phyloP scores from a whole-genome alignment of 2,888 invertebrate species.

The Sabellastarte sp. region DNA sequence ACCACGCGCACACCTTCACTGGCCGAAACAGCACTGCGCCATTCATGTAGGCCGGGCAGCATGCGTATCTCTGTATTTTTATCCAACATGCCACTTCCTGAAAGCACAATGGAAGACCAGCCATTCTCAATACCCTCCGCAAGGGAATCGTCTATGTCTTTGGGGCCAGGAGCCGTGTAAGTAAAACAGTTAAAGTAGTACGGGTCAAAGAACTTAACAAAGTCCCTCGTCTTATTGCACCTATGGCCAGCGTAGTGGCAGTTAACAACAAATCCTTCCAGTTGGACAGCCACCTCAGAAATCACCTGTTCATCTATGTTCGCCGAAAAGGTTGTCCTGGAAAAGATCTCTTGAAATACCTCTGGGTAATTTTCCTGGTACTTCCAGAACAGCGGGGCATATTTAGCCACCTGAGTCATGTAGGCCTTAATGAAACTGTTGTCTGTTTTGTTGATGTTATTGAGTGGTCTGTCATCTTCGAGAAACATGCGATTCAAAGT shows the following conservation, averaged over 20 bases:
- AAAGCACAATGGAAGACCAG: conserved; percentile 26
- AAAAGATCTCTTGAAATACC: conserved; percentile 29
- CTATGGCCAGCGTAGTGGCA: conserved; percentile 24
- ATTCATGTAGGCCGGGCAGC: conserved; percentile 28
- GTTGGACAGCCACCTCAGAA: conserved; percentile 21
- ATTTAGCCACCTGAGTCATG: conserved; percentile 24
- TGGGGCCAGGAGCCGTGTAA: conserved; percentile 18
- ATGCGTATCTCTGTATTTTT: conserved; percentile 26
- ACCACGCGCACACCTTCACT: conserved; percentile 31
- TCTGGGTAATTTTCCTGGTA: conserved; percentile 22
- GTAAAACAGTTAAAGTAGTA: conserved; percentile 32
- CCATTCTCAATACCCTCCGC: conserved; percentile 31
- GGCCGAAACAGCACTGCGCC: conserved; percentile 24
- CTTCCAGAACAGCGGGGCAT: conserved; percentile 20
- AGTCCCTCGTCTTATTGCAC: conserved; percentile 21
- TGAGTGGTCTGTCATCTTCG: conserved; percentile 20
- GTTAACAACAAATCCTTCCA: conserved; percentile 27
- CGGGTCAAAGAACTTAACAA: conserved; percentile 25
- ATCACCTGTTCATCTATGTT: conserved; percentile 25
- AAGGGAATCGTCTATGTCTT: conserved; percentile 17
- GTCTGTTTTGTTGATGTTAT: conserved; percentile 24
- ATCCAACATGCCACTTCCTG: conserved; percentile 29
- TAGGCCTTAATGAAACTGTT: conserved; percentile 20
- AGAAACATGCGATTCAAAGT: conserved; percentile 27
- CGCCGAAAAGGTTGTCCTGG: conserved; percentile 25